Evolutionary conservation across 2,113 vertebrate species (phyloP).

Genomic region (Halichoerus grypus): DNA sequence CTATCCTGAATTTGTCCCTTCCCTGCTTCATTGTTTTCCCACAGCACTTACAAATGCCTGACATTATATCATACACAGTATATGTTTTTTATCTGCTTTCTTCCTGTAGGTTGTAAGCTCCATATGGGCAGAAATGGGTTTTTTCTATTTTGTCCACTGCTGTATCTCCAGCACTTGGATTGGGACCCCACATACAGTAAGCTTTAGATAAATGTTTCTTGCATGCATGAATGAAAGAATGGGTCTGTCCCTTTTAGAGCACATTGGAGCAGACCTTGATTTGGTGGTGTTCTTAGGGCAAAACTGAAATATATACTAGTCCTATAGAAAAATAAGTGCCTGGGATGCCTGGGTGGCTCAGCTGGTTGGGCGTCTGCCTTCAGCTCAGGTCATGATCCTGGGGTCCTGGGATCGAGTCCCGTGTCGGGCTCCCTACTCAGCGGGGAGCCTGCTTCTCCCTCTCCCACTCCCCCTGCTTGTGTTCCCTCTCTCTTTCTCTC

Average conservation of each 20-base stretch:
- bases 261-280: not conserved
- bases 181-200: not conserved
- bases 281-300: not conserved
- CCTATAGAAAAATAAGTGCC: not conserved
- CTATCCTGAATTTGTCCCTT: not conserved
- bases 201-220: slow-evolving; percentile 8
- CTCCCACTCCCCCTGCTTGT: too few relatives aligned
- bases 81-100: not conserved
- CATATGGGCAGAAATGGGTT: not conserved
- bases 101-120: not conserved
- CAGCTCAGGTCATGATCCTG: too few relatives aligned
- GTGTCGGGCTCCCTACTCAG: too few relatives aligned
- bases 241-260: not conserved
- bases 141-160: not conserved
- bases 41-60: not conserved
- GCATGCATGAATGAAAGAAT: not conserved
- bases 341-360: too few relatives aligned
- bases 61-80: not conserved
- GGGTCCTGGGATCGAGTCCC: too few relatives aligned
- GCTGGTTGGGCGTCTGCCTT: too few relatives aligned
- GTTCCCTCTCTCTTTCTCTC: too few relatives aligned
- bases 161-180: not conserved
- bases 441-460: too few relatives aligned
- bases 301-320: slow-evolving; percentile 27
- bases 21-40: not conserved